phyloP scores from a whole-genome alignment of 2,113 vertebrate species.

The Cebidichthys violaceus region DNA sequence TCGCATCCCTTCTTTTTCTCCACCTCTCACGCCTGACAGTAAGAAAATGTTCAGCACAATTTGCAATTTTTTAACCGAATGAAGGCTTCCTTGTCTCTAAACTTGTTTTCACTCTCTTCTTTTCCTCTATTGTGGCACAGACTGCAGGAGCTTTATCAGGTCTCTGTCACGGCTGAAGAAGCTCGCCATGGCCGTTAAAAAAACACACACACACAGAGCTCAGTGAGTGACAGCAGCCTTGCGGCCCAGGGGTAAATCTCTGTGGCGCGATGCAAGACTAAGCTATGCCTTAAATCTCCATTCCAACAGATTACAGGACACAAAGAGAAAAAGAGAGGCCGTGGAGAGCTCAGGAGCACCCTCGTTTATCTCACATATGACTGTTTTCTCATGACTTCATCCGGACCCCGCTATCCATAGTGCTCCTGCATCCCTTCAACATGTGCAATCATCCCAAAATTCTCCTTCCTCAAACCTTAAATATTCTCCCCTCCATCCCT shows the following conservation, averaged over 20 bases:
- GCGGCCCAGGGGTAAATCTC: constrained; percentile 63
- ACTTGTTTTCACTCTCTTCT: constrained; percentile 18
- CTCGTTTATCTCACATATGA: constrained; percentile 58
- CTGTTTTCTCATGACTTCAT: constrained; percentile 64
- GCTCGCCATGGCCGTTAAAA: constrained; percentile 59
- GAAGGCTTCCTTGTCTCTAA: constrained; percentile 7
- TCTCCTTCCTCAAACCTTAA: constrained; percentile 34
- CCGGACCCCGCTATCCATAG: constrained; percentile 20
- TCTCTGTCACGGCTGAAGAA: constrained; percentile 74
- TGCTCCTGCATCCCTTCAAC: constrained; percentile 49
- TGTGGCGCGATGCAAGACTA: constrained; percentile 60
- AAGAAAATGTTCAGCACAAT: constrained; percentile 19
- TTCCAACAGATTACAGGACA: constrained; percentile 67
- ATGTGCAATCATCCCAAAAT: constrained; percentile 49
- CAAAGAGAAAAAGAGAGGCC: constrained; percentile 46
- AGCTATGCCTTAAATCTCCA: constrained; percentile 73
- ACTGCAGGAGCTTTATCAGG: constrained; percentile 68
- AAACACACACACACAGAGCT: constrained; percentile 18
- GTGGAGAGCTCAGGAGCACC: constrained; percentile 20
- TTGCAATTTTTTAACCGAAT: constrained; percentile 29
- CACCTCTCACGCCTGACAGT: constrained; percentile 1
- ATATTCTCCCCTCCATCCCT: constrained; percentile 38
- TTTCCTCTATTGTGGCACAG: constrained; percentile 39
- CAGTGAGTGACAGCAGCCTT: constrained; percentile 59
- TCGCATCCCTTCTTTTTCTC: neutral